Evolutionary conservation across 2,888 invertebrate genomes (phyloP), one percentile per base, ranked within the genome.

Genomic region (Taphrorychus bicolor): DNA sequence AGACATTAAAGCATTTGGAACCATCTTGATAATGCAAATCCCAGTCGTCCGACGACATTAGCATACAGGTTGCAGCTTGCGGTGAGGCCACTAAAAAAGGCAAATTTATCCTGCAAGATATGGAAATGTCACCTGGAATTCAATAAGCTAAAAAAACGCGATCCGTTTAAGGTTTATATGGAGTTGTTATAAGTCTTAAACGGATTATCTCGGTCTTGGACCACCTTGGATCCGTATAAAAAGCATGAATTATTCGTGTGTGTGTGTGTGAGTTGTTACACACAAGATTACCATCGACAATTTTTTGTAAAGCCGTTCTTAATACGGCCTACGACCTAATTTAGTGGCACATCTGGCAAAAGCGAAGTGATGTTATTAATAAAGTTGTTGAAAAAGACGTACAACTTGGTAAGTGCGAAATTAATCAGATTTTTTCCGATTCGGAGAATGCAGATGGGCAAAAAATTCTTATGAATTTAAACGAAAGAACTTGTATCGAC

Each of bases 191-290:
- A 32, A 32, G 7, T 32, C 11, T 32, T 32, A 23, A 23, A 23
- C 24, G 22, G 53, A 53, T 53, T 23, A 53, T n/a, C n/a, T 23
- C 42, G 23, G 60, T 32, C 42, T 42, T 22, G 41, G 53, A 61
- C 60, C 60, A 61, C 53, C 60, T 22, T 53, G 24, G 19, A 21
- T 52, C 41, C 19, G 5, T n/a, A 23, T 52, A 61, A 61, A 53
- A 42, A n/a, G 42, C 45, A 61, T 61, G 53, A 61, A 53, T 41
- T 61, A 61, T 61, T 53, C 42, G 53, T 61, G 11, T 32, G 11
- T 32, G 32, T 32, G 32, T 32, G 11, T 42, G 60, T n/a, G n/a
- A n/a, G n/a, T n/a, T n/a, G n/a, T 53, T 61, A 61, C 23, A 18
- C 53, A 40, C 42, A 51, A 19, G 60, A 61, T 61, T 45, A 53